Evolutionary conservation across 2,888 invertebrate species (phyloP), one percentile per base, ranked within the genome.

Genomic region (Allygus modestus): DNA sequence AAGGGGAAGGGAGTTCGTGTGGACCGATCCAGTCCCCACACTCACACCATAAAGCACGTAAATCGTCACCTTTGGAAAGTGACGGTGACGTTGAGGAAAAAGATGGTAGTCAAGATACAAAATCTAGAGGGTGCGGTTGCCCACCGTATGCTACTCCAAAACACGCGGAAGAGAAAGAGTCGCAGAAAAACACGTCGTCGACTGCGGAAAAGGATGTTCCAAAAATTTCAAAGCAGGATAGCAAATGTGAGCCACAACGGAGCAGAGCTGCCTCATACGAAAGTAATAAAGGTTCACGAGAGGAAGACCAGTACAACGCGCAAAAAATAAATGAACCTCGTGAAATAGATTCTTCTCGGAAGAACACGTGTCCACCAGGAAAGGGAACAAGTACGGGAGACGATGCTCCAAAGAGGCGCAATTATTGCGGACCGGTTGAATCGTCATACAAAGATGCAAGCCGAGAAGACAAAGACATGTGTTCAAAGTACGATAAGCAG

Each of bases 1-100:
- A 58, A 26, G 58, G 58, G 9, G 46, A 46, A 17, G 46, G 46
- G 0, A 65, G 28, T 65, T 65, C 65, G n/a, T 65, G 26, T 65
- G 65, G 65, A 15, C 28, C 26, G 17, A 28, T 28, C 23, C 20
- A 54, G 9, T 2, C 23, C 4, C 11, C 20, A 1, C 2, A 23
- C 20, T 12, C 5, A 54, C 7, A 15, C 11, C 11, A 20, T 5
- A 54, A 54, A 54, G 46, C 4, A 46, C 7, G 12, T 4, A 7
- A 17, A 17, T 7, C 7, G 9, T 37, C 46, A 46, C 5, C 54
- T 20, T 7, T 46, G 2, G 46, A 17, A 12, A 17, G 46, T 46
- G n/a, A n/a, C n/a, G 2, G n/a, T 46, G 1, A 46, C 46, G 1
- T 17, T 46, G 12, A 46, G n/a, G 46, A 17, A 46, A 46, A 46